These are phyloP conservation scores for Dasypus novemcinctus DNA, from an alignment of 2,113 vertebrate genomes.

Conservation along the genomic window DNA sequence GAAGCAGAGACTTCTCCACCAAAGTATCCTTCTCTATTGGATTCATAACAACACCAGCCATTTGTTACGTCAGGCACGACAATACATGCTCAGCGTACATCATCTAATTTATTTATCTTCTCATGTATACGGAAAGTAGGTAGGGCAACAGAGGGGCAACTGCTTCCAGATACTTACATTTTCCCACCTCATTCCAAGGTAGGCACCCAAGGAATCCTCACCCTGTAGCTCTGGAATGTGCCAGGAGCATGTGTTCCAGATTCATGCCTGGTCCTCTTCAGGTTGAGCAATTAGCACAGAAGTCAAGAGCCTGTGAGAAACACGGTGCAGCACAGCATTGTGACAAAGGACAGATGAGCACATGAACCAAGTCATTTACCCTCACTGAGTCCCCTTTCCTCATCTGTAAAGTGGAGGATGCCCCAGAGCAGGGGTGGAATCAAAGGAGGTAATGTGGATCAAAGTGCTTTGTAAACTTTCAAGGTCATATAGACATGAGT, in stretches of 20 bases:
- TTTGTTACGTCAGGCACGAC: background rate
- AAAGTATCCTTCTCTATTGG: background rate
- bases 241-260: rapidly evolving
- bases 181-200: background rate
- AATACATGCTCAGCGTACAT: background rate
- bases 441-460: too few species aligned
- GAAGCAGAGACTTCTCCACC: background rate
- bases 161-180: background rate
- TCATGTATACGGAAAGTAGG: background rate
- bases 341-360: background rate
- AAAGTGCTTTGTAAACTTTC: background rate
- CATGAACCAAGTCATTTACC: background rate
- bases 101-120: background rate
- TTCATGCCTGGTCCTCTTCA: background rate
- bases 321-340: rapidly evolving
- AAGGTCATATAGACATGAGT: background rate
- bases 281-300: background rate
- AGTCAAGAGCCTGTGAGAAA: background rate
- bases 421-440: background rate
- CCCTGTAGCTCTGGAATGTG: background rate
- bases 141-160: rapidly evolving
- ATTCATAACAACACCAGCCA: too few species aligned
- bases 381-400: background rate
- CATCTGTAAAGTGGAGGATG: background rate
- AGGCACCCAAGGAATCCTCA: rapidly evolving